A percentile compares a stretch with the other conserved stretches of the same genome.
These are phyloP conservation scores for Acrobasis consociella DNA, from an alignment of 2,888 invertebrate species.

Conservation along the genomic window DNA sequence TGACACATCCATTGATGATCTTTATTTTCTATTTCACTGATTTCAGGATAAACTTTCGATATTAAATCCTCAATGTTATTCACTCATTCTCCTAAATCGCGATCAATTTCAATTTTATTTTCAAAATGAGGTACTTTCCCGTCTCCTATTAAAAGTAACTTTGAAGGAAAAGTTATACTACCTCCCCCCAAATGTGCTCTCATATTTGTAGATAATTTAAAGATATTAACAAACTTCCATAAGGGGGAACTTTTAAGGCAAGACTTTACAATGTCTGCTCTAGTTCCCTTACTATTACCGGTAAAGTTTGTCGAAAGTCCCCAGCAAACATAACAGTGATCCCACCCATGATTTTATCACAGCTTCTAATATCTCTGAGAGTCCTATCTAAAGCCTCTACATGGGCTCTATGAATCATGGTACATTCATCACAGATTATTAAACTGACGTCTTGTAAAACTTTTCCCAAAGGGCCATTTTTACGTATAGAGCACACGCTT, in stretches of 20 bases:
- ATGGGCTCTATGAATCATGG: too few relatives aligned
- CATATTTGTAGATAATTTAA: constrained; percentile 37
- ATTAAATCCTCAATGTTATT: constrained; percentile 27
- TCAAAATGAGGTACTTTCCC: too few relatives aligned
- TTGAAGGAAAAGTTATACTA: constrained; percentile 34
- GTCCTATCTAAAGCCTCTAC: too few relatives aligned
- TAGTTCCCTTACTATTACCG: constrained; percentile 27
- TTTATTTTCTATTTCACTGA: too few relatives aligned
- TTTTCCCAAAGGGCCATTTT: constrained; percentile 34
- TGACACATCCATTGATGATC: too few relatives aligned
- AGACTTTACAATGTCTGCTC: neutral
- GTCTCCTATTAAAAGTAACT: constrained; percentile 35
- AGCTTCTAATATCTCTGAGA: too few relatives aligned
- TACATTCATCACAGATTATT: constrained; percentile 35
- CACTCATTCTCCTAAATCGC: constrained; percentile 14
- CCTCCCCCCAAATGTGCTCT: constrained; percentile 33
- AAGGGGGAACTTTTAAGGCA: constrained; percentile 34
- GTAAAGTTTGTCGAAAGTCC: constrained; percentile 36
- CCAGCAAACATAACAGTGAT: constrained; percentile 34
- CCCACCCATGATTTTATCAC: constrained; percentile 31
- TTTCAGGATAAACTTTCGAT: too few relatives aligned
- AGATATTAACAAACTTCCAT: constrained; percentile 33
- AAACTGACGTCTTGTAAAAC: constrained; percentile 32
- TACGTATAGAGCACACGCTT: constrained; percentile 32
- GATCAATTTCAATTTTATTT: too few relatives aligned